Evolutionary conservation across 2,113 vertebrate species (phyloP).

Genomic region (Ramphastos sulfuratus): DNA sequence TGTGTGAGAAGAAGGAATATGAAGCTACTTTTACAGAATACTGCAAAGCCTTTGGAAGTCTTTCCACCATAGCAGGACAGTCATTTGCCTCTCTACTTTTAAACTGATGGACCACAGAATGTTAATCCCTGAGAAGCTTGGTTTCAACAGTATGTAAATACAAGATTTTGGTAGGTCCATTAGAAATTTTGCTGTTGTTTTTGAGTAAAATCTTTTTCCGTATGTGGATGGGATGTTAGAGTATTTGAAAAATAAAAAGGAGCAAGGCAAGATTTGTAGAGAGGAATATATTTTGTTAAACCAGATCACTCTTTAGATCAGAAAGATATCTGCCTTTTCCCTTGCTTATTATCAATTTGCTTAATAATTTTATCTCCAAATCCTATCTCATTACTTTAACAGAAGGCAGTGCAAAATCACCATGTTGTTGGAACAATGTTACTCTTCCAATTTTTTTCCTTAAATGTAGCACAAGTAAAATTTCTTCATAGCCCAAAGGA

Average conservation of each 20-base stretch:
- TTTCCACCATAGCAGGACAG: not conserved
- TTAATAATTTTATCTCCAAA: not conserved
- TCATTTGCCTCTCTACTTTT: rapidly evolving
- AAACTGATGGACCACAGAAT: not conserved
- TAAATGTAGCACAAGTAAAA: not conserved
- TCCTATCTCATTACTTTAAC: not conserved
- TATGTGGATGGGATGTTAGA: not conserved
- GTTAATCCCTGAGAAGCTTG: not conserved
- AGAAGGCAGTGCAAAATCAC: not conserved
- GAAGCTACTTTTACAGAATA: not conserved
- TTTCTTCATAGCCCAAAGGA: not conserved
- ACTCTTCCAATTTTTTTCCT: not conserved
- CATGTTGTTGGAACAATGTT: not conserved
- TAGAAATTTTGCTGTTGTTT: not conserved
- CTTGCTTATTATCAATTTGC: not conserved
- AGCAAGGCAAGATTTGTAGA: not conserved
- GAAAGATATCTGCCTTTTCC: not conserved
- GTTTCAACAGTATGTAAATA: rapidly evolving
- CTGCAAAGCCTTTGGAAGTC: not conserved
- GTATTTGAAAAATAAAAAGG: not conserved
- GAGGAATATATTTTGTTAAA: not conserved
- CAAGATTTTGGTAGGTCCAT: not conserved
- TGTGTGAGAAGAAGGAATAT: not conserved
- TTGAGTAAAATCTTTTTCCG: not conserved
- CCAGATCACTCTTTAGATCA: not conserved